A percentile compares a stretch with the other conserved stretches of the same genome.
Conservation (phyloP, 2,113 vertebrate genomes). For the Columba livia region DNA sequence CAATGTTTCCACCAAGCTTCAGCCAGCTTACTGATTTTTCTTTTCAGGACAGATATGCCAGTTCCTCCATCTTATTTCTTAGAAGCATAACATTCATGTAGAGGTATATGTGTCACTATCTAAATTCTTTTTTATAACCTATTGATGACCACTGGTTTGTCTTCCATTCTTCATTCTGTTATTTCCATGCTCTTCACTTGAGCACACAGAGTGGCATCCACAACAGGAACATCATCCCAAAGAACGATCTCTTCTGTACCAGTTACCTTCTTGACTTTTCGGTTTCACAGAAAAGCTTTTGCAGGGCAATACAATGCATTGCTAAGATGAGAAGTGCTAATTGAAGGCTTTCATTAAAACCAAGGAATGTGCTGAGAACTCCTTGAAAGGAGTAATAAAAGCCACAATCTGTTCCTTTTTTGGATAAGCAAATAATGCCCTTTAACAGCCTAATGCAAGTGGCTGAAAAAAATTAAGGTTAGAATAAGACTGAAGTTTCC, state of each 20-base stretch:
- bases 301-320: not conserved
- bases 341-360: not conserved
- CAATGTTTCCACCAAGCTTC: not conserved
- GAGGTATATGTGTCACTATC: not conserved
- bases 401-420: not conserved
- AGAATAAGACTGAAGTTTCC: not conserved
- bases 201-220: not conserved
- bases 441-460: not conserved
- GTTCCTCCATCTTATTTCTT: not conserved
- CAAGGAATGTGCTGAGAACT: not conserved
- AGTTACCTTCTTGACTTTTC: not conserved
- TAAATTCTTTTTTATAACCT: not conserved
- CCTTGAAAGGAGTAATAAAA: not conserved
- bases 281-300: not conserved
- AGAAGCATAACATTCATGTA: not conserved
- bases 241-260: not conserved
- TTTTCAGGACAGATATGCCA: not conserved
- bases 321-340: not conserved
- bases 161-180: not conserved
- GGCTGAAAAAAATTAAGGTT: not conserved
- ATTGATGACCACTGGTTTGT: not conserved
- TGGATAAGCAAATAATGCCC: not conserved
- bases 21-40: not conserved
- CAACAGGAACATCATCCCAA: not conserved
- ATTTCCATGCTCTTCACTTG: not conserved